Base-by-base conservation (phyloP, 2,888 invertebrate genomes). In the Lepidochitona cinerea region DNA sequence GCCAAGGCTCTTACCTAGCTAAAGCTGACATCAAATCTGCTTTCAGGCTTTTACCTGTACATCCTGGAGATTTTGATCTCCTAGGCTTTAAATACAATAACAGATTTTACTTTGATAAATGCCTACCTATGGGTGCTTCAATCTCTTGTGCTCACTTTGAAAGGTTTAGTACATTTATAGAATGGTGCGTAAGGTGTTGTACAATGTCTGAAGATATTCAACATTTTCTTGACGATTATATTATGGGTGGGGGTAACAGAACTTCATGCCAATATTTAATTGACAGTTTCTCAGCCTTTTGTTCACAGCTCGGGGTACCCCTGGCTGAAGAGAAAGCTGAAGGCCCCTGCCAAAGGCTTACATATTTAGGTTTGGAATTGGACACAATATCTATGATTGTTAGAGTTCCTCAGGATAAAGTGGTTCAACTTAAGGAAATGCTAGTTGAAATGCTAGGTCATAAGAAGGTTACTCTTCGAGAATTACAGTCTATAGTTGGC, bases 21-120 rank as follows among this genome's bases (percentile, higher is more conserved):
- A 80, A 78, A 59, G 29, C 68, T 2, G 78, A 78, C 41, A 75
- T 78, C 0, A 70, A 77, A 52, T 73, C 71, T n/a, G 76, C 78
- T 7, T 78, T 77, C 41, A 37, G 78, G 2, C 49, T 78, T 2
- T 36, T 78, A 9, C 73, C 74, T 4, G 59, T 80, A 3, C n/a
- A 36, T 36, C 74, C 74, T 6, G 41, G 33, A 5, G 78, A 79
- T 70, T 76, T 77, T 71, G 72, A 75, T 18, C 64, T 68, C 18
- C n/a, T 80, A 0, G 75, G 80, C 0, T 70, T 74, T 68, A 37
- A 54, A 37, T 71, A 73, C 64, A 37, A 75, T 14, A 53, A 65
- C 23, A 23, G 35, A 12, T 75, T 70, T 69, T 79, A 74, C 29
- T 41, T 73, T 36, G 71, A 75, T 49, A 75, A 73, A 37, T 35